Evolutionary conservation across 2,113 vertebrate genomes (phyloP), one percentile per base, ranked within the genome.

Genomic region (Gadus macrocephalus): DNA sequence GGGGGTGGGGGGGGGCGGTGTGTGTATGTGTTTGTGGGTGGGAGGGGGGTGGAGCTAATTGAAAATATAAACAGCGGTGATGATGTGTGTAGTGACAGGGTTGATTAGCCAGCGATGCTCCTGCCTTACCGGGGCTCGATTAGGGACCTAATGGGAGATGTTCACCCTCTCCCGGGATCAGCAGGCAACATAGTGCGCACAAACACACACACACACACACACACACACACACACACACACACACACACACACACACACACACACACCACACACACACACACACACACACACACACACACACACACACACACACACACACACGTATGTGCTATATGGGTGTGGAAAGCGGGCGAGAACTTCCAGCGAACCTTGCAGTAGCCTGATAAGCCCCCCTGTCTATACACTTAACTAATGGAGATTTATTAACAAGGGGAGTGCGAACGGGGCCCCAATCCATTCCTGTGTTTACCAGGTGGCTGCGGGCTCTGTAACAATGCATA

Each of bases 51-150:
- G 60, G 12, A 22, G 73, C 72, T 88, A 89, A 90, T 90, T 88
- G 85, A 84, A 90, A 86, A 82, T 73, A 78, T 76, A 85, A 84
- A 83, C 82, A 76, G 82, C 3, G 28, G 62, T 64, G 38, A 64
- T 74, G 77, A 77, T 78, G 81, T 75, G 79, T 79, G 81, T 71
- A 22, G 74, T 85, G 82, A 81, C 83, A 80, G 67, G 79, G 79
- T 84, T 87, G 86, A 89, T 90, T 88, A 88, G 81, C 67, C 72
- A 71, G 68, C 15, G 12, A 66, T 66, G 22, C 75, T 74, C 64
- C 71, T 86, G 87, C 80, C 78, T 84, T 77, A 80, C 76, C 68
- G 74, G 77, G 77, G 80, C 74, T 88, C 81, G 83, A 89, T 87
- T 85, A 80, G 69, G 64, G 72, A 75, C 80, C 76, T 82, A 85